Conservation (phyloP, 2,888 invertebrate genomes). For the Lycia hirtaria region DNA sequence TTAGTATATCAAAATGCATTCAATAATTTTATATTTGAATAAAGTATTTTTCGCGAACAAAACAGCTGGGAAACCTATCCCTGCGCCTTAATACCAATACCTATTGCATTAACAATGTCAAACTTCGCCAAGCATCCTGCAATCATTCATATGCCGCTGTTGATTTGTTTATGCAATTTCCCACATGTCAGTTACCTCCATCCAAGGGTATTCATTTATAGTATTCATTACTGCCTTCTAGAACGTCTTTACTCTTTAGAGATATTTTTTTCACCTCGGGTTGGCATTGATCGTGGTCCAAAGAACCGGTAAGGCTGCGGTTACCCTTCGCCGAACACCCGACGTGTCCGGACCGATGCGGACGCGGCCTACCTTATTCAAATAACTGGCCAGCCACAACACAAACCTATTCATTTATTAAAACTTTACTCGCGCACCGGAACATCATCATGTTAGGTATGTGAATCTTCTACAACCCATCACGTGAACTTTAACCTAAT, state of each 20-base stretch:
- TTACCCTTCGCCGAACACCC: slow-evolving; percentile 78
- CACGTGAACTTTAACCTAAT: too few species aligned
- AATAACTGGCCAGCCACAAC: slow-evolving; percentile 47
- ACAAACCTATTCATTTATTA: slow-evolving; percentile 42
- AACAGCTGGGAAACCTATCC: too few species aligned
- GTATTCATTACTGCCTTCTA: slow-evolving; percentile 57
- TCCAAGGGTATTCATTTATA: slow-evolving; percentile 41
- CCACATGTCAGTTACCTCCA: slow-evolving; percentile 26
- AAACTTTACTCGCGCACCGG: slow-evolving; percentile 21
- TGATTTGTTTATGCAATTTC: slow-evolving; percentile 21
- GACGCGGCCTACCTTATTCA: slow-evolving; percentile 50
- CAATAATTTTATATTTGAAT: too few species aligned
- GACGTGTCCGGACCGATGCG: slow-evolving; percentile 44
- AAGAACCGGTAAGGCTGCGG: slow-evolving; percentile 79
- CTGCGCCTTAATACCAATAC: not conserved
- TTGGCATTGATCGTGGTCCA: slow-evolving; percentile 78
- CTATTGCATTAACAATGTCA: not conserved
- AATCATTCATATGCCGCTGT: not conserved
- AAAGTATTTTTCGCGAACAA: too few species aligned
- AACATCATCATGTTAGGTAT: slow-evolving; percentile 19
- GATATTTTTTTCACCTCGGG: slow-evolving; percentile 75
- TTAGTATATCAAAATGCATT: too few species aligned
- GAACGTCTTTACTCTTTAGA: slow-evolving; percentile 70
- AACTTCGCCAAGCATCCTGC: not conserved
- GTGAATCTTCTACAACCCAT: not conserved